phyloP scores from a whole-genome alignment of 2,113 vertebrate species.

The Xerus inauris region DNA sequence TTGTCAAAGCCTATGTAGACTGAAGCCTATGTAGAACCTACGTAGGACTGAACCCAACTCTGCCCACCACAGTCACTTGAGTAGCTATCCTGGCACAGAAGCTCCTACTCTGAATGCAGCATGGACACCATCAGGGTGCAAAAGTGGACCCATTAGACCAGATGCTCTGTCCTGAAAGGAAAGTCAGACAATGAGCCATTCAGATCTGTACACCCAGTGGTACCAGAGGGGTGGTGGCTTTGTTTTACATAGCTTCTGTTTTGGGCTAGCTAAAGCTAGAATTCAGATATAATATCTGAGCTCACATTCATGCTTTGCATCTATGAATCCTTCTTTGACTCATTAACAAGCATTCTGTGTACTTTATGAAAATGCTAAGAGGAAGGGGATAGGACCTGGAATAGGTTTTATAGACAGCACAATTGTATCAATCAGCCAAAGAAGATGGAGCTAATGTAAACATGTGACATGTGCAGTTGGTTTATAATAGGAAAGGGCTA shows the following conservation, averaged over 20 bases:
- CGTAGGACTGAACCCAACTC: background rate
- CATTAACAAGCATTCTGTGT: background rate
- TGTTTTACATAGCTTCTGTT: background rate
- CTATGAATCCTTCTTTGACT: background rate
- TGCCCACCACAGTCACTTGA: background rate
- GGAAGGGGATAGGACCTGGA: too few species aligned
- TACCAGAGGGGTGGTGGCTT: background rate
- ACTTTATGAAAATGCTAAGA: background rate
- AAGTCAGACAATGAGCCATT: too few species aligned
- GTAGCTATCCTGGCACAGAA: background rate
- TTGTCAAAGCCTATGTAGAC: constrained; percentile 11
- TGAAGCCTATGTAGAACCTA: background rate
- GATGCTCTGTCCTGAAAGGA: background rate
- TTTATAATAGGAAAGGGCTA: background rate
- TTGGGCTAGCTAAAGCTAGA: background rate
- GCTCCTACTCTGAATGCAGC: background rate
- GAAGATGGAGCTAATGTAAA: background rate
- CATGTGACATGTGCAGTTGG: background rate
- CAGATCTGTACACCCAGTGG: background rate
- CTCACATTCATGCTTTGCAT: background rate
- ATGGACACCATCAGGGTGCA: background rate
- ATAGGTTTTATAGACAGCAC: background rate
- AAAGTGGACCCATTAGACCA: background rate
- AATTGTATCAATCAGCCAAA: background rate
- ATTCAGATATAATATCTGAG: background rate